These are phyloP conservation scores for Acestrorhynchus altus DNA, from an alignment of 2,797 vertebrate species.

Conservation along the genomic window DNA sequence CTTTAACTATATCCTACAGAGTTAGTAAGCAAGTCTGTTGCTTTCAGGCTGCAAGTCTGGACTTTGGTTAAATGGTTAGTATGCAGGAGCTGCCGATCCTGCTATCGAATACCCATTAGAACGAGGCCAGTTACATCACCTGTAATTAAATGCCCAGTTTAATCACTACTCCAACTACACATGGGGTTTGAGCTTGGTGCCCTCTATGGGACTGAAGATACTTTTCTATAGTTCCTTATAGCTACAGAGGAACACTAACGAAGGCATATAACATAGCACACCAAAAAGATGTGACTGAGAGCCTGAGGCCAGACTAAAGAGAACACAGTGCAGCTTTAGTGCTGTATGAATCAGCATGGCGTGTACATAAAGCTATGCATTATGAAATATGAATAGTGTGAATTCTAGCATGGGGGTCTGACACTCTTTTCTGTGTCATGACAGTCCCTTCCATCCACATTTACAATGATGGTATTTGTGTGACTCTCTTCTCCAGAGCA, in stretches of 20 bases:
- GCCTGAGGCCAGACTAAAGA: slow-evolving; percentile 10
- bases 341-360: slow-evolving; percentile 32
- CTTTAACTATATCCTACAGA: not conserved
- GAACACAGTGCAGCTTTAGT: slow-evolving; percentile 23
- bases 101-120: slow-evolving; percentile 18
- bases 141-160: slow-evolving; percentile 54
- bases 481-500: no score
- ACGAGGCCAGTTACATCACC: slow-evolving; percentile 25
- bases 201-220: slow-evolving; percentile 44
- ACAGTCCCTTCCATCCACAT: not conserved
- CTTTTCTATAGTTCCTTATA: not conserved
- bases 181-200: slow-evolving; percentile 41
- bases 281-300: not conserved
- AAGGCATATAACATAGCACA: not conserved
- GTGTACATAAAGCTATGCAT: slow-evolving; percentile 11
- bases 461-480: no score
- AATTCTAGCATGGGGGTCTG: slow-evolving; percentile 15
- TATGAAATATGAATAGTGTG: slow-evolving; percentile 30
- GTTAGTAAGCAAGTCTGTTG: not conserved
- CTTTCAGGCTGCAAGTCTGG: not conserved
- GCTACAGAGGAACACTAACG: not conserved
- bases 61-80: not conserved
- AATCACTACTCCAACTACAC: slow-evolving; percentile 48
- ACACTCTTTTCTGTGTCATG: not conserved
- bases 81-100: slow-evolving; percentile 14